Evolutionary conservation across 2,797 vertebrate species (phyloP).

Genomic region (Sebastes diaconus): DNA sequence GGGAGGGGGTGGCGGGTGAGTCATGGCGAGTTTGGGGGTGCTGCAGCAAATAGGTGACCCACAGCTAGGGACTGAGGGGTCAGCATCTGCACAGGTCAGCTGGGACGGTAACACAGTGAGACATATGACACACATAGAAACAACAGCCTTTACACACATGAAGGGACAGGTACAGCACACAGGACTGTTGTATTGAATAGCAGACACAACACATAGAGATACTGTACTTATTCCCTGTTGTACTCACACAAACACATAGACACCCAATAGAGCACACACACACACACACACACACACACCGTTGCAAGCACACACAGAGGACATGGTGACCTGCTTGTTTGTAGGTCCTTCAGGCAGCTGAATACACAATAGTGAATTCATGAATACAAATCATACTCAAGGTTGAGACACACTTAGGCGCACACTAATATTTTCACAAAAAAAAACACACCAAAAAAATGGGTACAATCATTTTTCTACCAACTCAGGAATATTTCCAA

Average conservation of each 20-base stretch:
- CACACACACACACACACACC: neutral
- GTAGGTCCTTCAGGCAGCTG: conserved; percentile 60
- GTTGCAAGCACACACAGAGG: conserved; percentile 42
- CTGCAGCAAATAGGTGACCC: conserved; percentile 50
- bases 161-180: neutral
- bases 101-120: conserved; percentile 9
- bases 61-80: conserved; percentile 31
- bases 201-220: conserved; percentile 2
- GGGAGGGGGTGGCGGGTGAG: neutral
- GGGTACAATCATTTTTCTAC: neutral
- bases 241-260: conserved; percentile 10
- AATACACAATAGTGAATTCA: conserved; percentile 65
- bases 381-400: conserved; percentile 67
- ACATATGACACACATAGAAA: conserved; percentile 33
- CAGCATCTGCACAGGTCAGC: conserved; percentile 48
- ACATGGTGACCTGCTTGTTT: conserved; percentile 66
- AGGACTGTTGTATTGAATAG: conserved; percentile 3
- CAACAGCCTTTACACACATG: conserved; percentile 10
- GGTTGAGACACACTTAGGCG: conserved; percentile 23
- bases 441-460: neutral
- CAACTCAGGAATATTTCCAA: neutral
- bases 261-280: neutral
- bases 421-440: conserved; percentile 33
- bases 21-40: conserved; percentile 17
- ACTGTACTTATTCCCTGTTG: conserved; percentile 6